Conservation (phyloP, 2,113 vertebrate genomes). For the Phasianus colchicus region DNA sequence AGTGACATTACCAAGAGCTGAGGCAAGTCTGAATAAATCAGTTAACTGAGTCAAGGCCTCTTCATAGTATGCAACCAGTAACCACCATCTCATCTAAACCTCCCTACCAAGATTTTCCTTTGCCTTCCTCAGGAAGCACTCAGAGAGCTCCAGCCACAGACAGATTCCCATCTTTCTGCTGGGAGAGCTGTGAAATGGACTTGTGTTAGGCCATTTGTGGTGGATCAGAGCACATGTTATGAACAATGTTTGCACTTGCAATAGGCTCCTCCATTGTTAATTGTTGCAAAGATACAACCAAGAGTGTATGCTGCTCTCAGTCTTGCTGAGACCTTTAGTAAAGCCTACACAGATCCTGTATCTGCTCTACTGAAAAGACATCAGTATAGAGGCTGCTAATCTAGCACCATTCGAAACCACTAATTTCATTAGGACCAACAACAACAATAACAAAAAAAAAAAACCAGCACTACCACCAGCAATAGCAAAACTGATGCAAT, state of each 20-base stretch:
- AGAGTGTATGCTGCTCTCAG: accelerated
- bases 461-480: background rate
- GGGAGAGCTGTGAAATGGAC: background rate
- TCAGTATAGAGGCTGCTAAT: accelerated
- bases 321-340: background rate
- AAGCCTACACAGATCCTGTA: background rate
- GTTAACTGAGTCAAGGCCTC: background rate
- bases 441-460: no score
- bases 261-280: background rate
- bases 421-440: background rate
- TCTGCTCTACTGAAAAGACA: background rate
- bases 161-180: background rate
- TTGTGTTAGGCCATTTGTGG: background rate
- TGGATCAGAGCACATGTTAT: background rate
- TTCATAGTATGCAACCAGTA: background rate
- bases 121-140: constrained; percentile 19
- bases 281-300: accelerated
- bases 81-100: background rate
- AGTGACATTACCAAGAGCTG: background rate
- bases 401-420: background rate
- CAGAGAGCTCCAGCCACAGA: background rate
- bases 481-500: background rate
- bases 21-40: constrained; percentile 19
- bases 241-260: background rate
- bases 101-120: background rate